A percentile compares a stretch with the other conserved stretches of the same genome.
phyloP scores from a whole-genome alignment of 2,113 vertebrate genomes.

The Aptenodytes patagonicus region DNA sequence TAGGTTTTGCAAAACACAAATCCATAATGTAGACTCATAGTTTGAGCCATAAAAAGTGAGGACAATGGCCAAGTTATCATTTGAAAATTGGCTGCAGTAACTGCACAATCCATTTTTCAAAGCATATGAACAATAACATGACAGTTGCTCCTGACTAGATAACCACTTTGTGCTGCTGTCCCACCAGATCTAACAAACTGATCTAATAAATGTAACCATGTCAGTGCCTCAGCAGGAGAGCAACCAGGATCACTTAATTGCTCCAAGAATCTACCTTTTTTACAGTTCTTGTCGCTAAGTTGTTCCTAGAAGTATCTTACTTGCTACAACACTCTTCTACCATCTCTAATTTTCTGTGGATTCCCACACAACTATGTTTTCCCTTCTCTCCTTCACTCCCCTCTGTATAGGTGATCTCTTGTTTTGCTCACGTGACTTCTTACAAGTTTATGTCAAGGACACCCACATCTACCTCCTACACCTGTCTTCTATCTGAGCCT shows the following conservation, averaged over 20 bases:
- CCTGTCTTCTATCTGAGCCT: neutral
- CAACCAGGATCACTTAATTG: neutral
- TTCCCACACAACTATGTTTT: neutral
- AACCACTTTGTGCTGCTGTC: neutral
- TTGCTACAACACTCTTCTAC: neutral
- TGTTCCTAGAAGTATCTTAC: neutral
- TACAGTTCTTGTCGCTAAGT: neutral
- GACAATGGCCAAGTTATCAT: conserved; percentile 29
- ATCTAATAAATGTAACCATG: neutral
- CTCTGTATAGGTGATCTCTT: neutral
- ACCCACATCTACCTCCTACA: neutral
- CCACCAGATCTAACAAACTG: neutral
- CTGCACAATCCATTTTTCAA: conserved; percentile 8
- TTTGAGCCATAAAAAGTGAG: conserved; percentile 25
- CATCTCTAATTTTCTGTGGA: neutral
- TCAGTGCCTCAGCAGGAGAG: neutral
- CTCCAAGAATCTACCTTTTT: neutral
- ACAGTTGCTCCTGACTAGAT: conserved; percentile 1
- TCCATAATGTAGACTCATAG: neutral
- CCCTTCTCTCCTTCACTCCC: neutral
- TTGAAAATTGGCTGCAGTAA: conserved; percentile 30
- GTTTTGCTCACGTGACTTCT: neutral
- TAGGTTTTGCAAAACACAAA: conserved; percentile 26
- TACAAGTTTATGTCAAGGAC: neutral
- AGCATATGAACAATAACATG: conserved; percentile 6